Conservation (phyloP, 2,797 vertebrate species). For the Euphonia xanthogaster region DNA sequence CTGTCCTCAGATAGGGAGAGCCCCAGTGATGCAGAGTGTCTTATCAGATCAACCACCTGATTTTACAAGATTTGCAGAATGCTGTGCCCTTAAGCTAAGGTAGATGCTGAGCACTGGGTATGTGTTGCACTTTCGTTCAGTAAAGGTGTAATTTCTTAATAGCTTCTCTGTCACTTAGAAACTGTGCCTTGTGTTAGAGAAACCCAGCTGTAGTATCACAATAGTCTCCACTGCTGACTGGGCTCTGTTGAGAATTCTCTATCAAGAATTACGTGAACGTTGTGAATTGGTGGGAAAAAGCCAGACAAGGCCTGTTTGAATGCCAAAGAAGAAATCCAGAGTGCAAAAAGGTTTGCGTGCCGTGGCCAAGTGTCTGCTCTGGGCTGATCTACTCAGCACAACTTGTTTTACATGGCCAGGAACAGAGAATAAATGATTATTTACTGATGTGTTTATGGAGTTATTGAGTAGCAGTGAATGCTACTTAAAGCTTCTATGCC, state of each 20-base stretch:
- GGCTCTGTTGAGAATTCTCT: neutral
- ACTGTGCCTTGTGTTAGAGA: neutral
- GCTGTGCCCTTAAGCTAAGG: slow-evolving; percentile 17
- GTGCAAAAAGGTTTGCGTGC: neutral
- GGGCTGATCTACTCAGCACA: neutral
- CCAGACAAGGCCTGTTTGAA: neutral
- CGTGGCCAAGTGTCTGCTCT: neutral
- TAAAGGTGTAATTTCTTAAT: neutral
- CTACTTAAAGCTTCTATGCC: neutral
- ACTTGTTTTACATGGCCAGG: neutral
- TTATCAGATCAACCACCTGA: slow-evolving; percentile 60
- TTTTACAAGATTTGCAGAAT: slow-evolving; percentile 62
- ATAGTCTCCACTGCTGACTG: neutral
- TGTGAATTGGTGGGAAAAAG: neutral
- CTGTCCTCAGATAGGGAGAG: slow-evolving; percentile 45
- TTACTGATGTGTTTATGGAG: neutral
- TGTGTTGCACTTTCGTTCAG: neutral
- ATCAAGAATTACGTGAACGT: neutral
- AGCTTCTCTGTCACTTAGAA: neutral
- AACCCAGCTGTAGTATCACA: neutral
- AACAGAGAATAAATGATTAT: neutral
- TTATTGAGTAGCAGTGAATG: neutral
- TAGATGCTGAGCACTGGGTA: neutral
- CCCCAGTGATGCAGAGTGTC: neutral
- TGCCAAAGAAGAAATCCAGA: neutral